Conservation (phyloP, 2,113 vertebrate genomes). For the Nerophis lumbriciformis region DNA sequence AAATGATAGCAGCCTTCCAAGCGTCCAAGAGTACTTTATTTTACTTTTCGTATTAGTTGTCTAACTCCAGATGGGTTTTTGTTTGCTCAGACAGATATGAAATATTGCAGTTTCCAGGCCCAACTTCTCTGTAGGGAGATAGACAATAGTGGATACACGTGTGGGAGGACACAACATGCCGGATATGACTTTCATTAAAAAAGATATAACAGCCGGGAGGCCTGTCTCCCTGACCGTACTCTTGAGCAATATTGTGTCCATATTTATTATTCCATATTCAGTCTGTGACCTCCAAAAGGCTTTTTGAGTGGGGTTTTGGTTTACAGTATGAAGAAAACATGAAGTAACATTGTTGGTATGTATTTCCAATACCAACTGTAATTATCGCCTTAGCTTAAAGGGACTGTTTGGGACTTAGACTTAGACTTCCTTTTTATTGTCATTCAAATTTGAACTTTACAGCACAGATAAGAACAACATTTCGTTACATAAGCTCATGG, state of each 20-base stretch:
- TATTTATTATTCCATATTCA: conserved; percentile 16
- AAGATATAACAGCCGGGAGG: conserved; percentile 10
- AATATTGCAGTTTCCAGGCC: conserved; percentile 22
- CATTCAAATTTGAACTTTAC: no score
- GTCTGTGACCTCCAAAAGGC: background rate
- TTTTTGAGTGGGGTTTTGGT: background rate
- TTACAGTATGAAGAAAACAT: background rate
- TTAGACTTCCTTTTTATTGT: no score
- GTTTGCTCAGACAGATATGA: conserved; percentile 7
- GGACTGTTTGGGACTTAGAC: no score
- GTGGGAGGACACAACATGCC: conserved; percentile 7
- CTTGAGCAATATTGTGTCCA: conserved; percentile 5
- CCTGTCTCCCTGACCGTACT: conserved; percentile 3
- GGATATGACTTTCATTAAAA: conserved; percentile 36
- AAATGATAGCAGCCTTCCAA: background rate
- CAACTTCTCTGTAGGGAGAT: conserved; percentile 12
- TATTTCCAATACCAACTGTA: background rate
- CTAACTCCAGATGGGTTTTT: background rate
- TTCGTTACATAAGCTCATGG: no score
- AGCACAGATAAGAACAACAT: no score
- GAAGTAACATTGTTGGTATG: background rate
- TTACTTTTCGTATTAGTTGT: conserved; percentile 18
- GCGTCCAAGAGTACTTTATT: conserved; percentile 20
- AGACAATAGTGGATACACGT: conserved; percentile 17
- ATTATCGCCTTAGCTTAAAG: background rate